Evolutionary conservation across 2,888 invertebrate species (phyloP).

Genomic region (Drosophila atripex): DNA sequence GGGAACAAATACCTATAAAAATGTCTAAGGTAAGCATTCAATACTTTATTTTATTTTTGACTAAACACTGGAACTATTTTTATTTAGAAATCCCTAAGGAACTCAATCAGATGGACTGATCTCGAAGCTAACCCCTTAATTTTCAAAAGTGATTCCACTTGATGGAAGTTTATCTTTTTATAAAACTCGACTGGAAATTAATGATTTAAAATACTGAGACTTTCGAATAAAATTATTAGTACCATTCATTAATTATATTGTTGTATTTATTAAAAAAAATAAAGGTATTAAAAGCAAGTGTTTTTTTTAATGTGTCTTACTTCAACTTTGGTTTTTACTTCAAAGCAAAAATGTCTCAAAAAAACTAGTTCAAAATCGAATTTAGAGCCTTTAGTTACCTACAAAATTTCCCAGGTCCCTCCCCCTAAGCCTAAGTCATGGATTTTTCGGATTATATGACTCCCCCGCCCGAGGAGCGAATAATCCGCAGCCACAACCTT

Average conservation of each 20-base stretch:
- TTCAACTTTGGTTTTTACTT: constrained; percentile 1
- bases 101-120: not conserved
- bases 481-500: constrained; percentile 37
- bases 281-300: not conserved
- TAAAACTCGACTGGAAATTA: not conserved
- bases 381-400: not conserved
- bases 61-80: no score
- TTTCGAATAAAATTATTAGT: not conserved
- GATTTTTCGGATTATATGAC: constrained; percentile 53
- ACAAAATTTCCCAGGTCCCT: constrained; percentile 1
- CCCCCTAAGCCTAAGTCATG: constrained; percentile 33
- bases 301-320: not conserved
- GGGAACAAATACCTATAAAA: not conserved
- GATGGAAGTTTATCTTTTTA: not conserved
- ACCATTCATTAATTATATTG: not conserved
- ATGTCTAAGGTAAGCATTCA: not conserved
- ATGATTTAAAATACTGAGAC: not conserved
- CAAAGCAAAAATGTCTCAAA: not conserved
- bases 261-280: no score
- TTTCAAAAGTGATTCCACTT: not conserved
- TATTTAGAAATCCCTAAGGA: no score
- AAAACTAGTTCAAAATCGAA: not conserved
- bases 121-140: not conserved
- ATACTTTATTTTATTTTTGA: not conserved
- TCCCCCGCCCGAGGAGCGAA: constrained; percentile 57